Evolutionary conservation across 2,797 vertebrate species (phyloP), one percentile per base, ranked within the genome.

Genomic region (Distichodus sexfasciatus): DNA sequence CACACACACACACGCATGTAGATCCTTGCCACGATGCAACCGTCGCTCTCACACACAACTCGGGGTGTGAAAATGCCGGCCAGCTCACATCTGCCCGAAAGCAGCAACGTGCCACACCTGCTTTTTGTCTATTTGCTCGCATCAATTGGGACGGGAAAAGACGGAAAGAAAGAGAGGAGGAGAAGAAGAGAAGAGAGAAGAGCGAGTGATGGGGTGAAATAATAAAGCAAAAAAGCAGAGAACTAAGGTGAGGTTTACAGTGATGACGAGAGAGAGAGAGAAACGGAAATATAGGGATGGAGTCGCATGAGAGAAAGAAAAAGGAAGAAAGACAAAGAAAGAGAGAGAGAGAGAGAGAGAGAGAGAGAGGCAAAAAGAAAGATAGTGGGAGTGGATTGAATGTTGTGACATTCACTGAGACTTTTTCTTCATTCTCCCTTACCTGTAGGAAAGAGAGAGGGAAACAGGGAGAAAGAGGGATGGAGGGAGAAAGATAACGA

Each of bases 1-100:
- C 62, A 71, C 46, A 66, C 46, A 23, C 66, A 58, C 40, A 51
- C 58, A 36, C 59, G 53, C n/a, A n/a, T n/a, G n/a, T n/a, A n/a
- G 21, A 31, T 51, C 41, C 43, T 15, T 6, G 21, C 31, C n/a
- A 23, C 43, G 33, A 15, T 19, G n/a, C 26, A 24, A 50, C 46
- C 58, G 63, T 54, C 38, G 54, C 26, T 53, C 64, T 43, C 61
- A 54, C 61, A 59, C 29, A 51, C 41, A 14, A n/a, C 62, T 44
- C n/a, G 7, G 26, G 35, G 54, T 59, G 33, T 12, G 33, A 29
- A 36, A 59, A 21, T 17, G 24, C 29, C 38, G 44, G 9, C 4
- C 47, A 6, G 24, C 15, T 36, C 51, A 55, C 51, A 55, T 55
- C 51, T 55, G 51, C 51, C 29, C n/a, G n/a, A n/a, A n/a, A n/a